These are phyloP conservation scores for Brachystomella parvula DNA, from an alignment of 1,140 invertebrate species.

Conservation along the genomic window DNA sequence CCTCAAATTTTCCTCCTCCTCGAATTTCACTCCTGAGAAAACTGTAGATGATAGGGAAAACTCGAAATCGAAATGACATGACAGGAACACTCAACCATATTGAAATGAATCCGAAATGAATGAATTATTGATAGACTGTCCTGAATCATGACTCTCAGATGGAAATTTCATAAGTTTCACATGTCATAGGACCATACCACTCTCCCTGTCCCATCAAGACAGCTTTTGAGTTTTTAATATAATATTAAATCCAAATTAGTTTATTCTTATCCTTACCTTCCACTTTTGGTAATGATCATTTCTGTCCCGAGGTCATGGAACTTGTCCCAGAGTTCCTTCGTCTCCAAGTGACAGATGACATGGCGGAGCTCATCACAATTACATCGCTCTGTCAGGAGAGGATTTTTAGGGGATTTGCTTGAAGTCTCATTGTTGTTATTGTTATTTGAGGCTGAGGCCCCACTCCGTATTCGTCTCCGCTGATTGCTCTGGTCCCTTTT, in stretches of 20 bases:
- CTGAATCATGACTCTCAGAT: too few relatives aligned
- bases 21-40: too few relatives aligned
- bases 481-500: constrained; percentile 14
- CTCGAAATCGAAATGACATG: too few relatives aligned
- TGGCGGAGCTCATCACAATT: constrained; percentile 58
- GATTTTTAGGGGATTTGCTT: constrained; percentile 47
- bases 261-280: constrained; percentile 64
- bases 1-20: too few relatives aligned
- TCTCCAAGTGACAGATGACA: constrained; percentile 80
- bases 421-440: constrained; percentile 21
- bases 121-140: too few relatives aligned
- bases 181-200: background rate
- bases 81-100: too few relatives aligned
- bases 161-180: background rate
- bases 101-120: too few relatives aligned
- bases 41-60: too few relatives aligned
- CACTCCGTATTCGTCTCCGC: too few relatives aligned
- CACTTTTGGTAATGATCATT: constrained; percentile 99
- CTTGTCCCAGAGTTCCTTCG: constrained; percentile 84
- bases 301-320: constrained; percentile 94
- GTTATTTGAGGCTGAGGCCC: background rate
- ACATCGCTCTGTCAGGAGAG: constrained; percentile 46
- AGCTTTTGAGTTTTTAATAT: background rate
- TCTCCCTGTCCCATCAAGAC: too few relatives aligned
- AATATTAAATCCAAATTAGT: constrained; percentile 3